Evolutionary conservation across 2,113 vertebrate genomes (phyloP).

Genomic region (Corythoichthys intestinalis): DNA sequence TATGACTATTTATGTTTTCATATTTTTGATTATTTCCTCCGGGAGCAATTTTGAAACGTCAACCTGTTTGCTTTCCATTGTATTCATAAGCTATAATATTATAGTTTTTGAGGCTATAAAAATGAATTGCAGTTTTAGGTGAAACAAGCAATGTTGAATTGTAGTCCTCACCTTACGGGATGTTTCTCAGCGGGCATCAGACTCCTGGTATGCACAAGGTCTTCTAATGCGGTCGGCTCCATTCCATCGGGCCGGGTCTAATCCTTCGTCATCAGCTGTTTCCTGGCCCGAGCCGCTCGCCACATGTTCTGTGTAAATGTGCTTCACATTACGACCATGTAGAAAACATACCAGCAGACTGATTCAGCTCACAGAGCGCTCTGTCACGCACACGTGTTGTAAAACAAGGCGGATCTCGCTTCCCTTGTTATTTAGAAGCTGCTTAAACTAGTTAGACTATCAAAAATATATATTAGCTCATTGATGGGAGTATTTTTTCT

Average conservation of each 20-base stretch:
- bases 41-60: background rate
- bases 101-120: background rate
- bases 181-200: slow-evolving; percentile 53
- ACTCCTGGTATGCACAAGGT: slow-evolving; percentile 50
- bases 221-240: slow-evolving; percentile 40
- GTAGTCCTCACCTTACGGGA: slow-evolving; percentile 24
- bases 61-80: background rate
- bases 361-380: slow-evolving; percentile 41
- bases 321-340: slow-evolving; percentile 69
- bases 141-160: slow-evolving; percentile 28
- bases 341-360: slow-evolving; percentile 51
- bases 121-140: background rate
- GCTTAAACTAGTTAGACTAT: background rate
- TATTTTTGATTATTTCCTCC: background rate
- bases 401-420: slow-evolving; percentile 29
- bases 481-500: background rate
- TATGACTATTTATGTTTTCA: background rate
- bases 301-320: slow-evolving; percentile 62
- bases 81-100: background rate
- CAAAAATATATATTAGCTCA: background rate
- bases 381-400: slow-evolving; percentile 18
- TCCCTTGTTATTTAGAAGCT: background rate
- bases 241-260: slow-evolving; percentile 43
- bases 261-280: slow-evolving; percentile 73
- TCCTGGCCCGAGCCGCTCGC: slow-evolving; percentile 62